Evolutionary conservation across 2,797 vertebrate genomes (phyloP).

Genomic region (Siniperca obscura): DNA sequence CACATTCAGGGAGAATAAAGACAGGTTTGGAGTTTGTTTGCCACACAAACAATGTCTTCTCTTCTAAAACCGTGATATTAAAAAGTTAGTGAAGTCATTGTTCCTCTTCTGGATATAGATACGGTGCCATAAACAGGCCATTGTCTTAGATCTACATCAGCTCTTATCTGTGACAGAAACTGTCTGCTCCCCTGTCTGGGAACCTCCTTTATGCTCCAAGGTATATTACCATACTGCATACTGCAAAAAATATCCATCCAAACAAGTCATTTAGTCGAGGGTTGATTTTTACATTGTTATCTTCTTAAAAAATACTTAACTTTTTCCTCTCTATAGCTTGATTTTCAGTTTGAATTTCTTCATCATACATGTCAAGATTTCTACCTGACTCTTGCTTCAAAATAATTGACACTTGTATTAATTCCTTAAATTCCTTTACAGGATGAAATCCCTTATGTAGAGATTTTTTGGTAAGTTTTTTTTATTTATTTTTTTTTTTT

Average conservation of each 20-base stretch:
- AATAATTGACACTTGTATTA: background rate
- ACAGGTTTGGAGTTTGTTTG: conserved; percentile 30
- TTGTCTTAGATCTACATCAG: conserved; percentile 63
- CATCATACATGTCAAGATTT: background rate
- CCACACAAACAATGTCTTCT: conserved; percentile 41
- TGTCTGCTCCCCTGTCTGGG: conserved; percentile 38
- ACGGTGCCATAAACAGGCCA: conserved; percentile 51
- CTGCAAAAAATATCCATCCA: conserved; percentile 41
- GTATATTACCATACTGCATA: conserved; percentile 41
- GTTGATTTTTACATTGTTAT: background rate
- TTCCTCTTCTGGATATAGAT: conserved; percentile 52
- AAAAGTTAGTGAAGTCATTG: conserved; percentile 63
- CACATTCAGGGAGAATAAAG: conserved; percentile 6
- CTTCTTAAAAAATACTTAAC: rapidly evolving
- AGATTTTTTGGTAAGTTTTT: background rate
- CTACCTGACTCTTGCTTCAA: background rate
- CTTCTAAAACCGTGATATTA: conserved; percentile 61
- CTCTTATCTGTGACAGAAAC: conserved; percentile 69
- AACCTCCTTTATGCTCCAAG: conserved; percentile 61
- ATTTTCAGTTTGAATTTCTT: background rate
- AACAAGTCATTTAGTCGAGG: conserved; percentile 6
- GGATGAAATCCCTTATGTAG: background rate
- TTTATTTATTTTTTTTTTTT: background rate
- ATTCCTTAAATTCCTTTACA: background rate
- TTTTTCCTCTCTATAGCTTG: background rate